Evolutionary conservation across 2,888 invertebrate species (phyloP), one percentile per base, ranked within the genome.

Genomic region (Halictus ligatus): DNA sequence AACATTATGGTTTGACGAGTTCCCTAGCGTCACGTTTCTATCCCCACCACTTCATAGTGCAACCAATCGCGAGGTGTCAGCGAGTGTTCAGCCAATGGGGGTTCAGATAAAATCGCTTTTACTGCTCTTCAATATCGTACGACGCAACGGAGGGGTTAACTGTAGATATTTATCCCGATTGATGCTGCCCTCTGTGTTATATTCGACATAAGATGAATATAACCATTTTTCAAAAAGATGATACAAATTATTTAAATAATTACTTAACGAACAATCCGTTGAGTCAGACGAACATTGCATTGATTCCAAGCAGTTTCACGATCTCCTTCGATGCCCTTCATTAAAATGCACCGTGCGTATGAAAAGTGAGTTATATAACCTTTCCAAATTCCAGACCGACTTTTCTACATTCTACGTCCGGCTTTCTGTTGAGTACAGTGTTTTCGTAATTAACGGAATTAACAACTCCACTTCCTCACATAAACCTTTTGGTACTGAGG

Each of bases 281-380:
- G 58, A 54, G 75, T 2, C 0, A 25, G 5, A 60, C 8, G 2
- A 21, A 13, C 8, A 50, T 21, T 74, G 13, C 40, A 75, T 2
- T 15, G 13, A 43, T n/a, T 58, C 0, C 40, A 82, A 58, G 0
- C 15, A 64, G 12, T 71, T 78, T 48, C 54, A 5, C 21, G 35
- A 69, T 60, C 10, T 25, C 58, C 13, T 18, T 13, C 13, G 54
- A 76, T 67, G 29, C n/a, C 7, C 18, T 48, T 81, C n/a, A 69
- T 67, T 71, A 72, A 60, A 21, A 75, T 88, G 40, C 18, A 50
- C 5, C n/a, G 60, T 29, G 58, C 29, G n/a, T 29, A 73, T 58
- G 18, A 77, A 75, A 83, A 81, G 84, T 85, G 85, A 80, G 79
- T 88, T 88, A 88, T 80, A 88, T 88, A 88, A 88, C 85, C 88